These are phyloP conservation scores for Xanthia togata DNA, from an alignment of 2,888 invertebrate genomes.

Conservation along the genomic window DNA sequence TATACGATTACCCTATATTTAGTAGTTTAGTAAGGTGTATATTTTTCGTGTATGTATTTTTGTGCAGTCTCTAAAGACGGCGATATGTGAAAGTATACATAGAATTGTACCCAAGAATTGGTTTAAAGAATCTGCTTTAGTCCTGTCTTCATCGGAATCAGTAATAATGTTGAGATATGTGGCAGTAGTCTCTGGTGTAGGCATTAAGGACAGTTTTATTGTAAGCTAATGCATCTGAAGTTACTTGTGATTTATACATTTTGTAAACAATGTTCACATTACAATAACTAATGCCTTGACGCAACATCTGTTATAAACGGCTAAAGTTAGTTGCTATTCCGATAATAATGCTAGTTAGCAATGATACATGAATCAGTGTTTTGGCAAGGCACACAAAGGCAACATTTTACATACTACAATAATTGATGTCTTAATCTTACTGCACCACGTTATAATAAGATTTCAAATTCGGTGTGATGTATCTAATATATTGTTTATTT, in stretches of 20 bases:
- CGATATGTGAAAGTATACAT: constrained; percentile 55
- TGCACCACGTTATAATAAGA: constrained; percentile 63
- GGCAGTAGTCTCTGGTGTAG: constrained; percentile 42
- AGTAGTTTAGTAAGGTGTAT: constrained; percentile 73
- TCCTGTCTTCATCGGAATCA: constrained; percentile 53
- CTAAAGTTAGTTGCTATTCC: constrained; percentile 22
- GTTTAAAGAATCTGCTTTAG: constrained; percentile 44
- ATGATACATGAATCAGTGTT: constrained; percentile 32
- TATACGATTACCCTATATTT: constrained; percentile 65
- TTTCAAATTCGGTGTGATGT: constrained; percentile 69
- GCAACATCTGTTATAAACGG: constrained; percentile 18
- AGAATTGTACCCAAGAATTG: constrained; percentile 41
- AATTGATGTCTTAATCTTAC: constrained; percentile 47
- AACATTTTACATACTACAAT: constrained; percentile 52
- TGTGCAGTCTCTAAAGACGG: constrained; percentile 49
- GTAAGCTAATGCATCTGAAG: constrained; percentile 47
- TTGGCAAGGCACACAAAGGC: constrained; percentile 56
- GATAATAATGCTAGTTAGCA: constrained; percentile 15
- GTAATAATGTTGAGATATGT: constrained; percentile 31
- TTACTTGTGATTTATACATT: constrained; percentile 32
- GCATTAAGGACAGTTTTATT: constrained; percentile 52
- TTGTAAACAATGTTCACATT: constrained; percentile 32
- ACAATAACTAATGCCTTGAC: constrained; percentile 55
- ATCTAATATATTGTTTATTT: constrained; percentile 70
- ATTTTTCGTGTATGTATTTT: constrained; percentile 67